Base-by-base conservation (phyloP, 2,888 invertebrate genomes). In the Polietes domitor region DNA sequence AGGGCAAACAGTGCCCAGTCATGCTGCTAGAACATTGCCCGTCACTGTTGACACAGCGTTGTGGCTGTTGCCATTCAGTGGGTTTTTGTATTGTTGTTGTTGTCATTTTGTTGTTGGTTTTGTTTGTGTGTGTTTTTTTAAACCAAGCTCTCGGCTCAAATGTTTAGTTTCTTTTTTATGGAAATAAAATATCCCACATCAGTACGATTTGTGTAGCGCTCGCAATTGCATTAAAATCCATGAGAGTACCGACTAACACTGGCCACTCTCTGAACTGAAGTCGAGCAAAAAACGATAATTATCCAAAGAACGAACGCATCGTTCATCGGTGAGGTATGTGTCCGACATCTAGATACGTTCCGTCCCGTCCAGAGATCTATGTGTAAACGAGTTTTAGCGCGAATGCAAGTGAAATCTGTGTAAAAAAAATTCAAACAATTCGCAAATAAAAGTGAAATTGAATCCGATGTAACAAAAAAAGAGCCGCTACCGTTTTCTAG, bases 161-260 rank as follows among this genome's bases (percentile, higher is more conserved):
- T 61, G 61, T 53, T 79, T 76, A 79, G 78, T 81, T 76, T 65
- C 53, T 72, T 82, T 83, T 76, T 63, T 61, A 12, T 43, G 61
- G 10, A 21, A 61, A 15, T 28, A 61, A 61, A 4, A 82, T 82
- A 78, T 72, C 50, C 79, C 7, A 87, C 85, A 87, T 87, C 87
- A 89, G 89, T 89, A 88, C 80, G 86, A 78, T 83, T 88, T 89
- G 84, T 83, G 87, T 82, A 85, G 87, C 86, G 88, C 86, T 88
- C 85, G 87, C 86, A 87, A 85, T 87, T 88, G 88, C 88, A 89
- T 85, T 87, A 5, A 77, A 43, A 81, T 47, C 68, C 43, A 53
- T 21, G n/a, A 53, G n/a, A n/a, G n/a, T n/a, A n/a, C n/a, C n/a
- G n/a, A n/a, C n/a, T n/a, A n/a, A 53, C 50, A n/a, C 15, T 4